Evolutionary conservation across 2,888 invertebrate species (phyloP), one percentile per base, ranked within the genome.

Genomic region (Acrobasis consociella): DNA sequence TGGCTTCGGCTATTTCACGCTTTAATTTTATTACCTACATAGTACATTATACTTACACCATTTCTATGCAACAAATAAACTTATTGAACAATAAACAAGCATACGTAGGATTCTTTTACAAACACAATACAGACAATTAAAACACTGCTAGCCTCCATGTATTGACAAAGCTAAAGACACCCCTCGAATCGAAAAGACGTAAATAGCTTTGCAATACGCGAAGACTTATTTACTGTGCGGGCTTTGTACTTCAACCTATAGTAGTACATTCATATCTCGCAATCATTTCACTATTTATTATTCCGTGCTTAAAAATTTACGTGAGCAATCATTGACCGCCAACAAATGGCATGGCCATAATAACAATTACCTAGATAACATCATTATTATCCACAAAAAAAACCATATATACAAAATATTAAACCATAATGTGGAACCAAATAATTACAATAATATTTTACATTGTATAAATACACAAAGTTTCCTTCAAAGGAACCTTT

Each of bases 1-100:
- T 85, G 78, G 81, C 78, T 82, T 83, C 81, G 80, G 84, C 82
- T 82, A 84, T 86, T 86, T 85, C 83, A 86, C 81, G 82, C 81
- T 82, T 74, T 80, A 82, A 81, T 81, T 86, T 85, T 86, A 85
- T 86, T 80, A 80, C 82, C 73, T 79, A 82, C 77, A 76, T 79
- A 79, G 60, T 62, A 65, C 46, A 46, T 46, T 58, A 50, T 62
- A 60, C 49, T 49, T 72, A 75, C 70, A 70, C 70, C 66, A 69
- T 75, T 75, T 72, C 73, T 71, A 65, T 71, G 72, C 72, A 75
- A 78, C 71, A 76, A 77, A 76, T 70, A 74, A 73, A 72, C 17
- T 15, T 72, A 70, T 72, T 71, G 70, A 69, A 75, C 69, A 68
- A 70, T 72, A 66, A n/a, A 69, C 70, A 65, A 70, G 67, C 67